A percentile compares a stretch with the other conserved stretches of the same genome.
These are phyloP conservation scores for Drosophila ezoana DNA, from an alignment of 2,888 invertebrate species.

Conservation along the genomic window DNA sequence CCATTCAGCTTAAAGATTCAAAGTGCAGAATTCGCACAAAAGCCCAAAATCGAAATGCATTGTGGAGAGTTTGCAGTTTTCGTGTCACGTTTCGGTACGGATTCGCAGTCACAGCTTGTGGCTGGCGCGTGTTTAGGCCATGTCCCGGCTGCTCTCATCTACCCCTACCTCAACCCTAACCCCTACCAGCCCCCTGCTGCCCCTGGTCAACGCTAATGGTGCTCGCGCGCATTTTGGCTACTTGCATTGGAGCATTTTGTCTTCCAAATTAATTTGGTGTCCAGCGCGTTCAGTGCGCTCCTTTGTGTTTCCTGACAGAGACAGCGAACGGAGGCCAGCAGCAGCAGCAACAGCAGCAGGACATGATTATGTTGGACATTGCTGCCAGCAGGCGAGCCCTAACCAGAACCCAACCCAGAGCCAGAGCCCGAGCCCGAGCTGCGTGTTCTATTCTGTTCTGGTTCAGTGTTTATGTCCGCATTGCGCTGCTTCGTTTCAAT, in stretches of 20 bases:
- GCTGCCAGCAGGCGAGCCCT: constrained; percentile 39
- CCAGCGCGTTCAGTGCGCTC: constrained; percentile 48
- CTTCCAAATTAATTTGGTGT: constrained; percentile 78
- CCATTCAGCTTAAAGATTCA: constrained; percentile 35
- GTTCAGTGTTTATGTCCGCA: constrained; percentile 31
- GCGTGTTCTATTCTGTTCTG: constrained; percentile 4
- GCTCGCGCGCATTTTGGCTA: constrained; percentile 59
- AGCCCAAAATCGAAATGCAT: constrained; percentile 35
- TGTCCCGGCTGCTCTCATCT: constrained; percentile 20
- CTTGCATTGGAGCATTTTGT: constrained; percentile 76
- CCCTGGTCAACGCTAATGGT: constrained; percentile 63
- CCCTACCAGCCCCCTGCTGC: background rate
- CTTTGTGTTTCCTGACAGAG: constrained; percentile 29
- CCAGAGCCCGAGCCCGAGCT: background rate
- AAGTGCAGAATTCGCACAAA: background rate
- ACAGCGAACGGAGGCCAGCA: constrained; percentile 1
- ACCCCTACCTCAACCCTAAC: too few species aligned
- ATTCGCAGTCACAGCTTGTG: constrained; percentile 69
- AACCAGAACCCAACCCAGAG: background rate
- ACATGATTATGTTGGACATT: constrained; percentile 76
- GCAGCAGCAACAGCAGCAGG: constrained; percentile 41
- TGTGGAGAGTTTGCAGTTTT: constrained; percentile 49
- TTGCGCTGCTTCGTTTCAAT: constrained; percentile 69
- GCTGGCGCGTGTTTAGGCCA: constrained; percentile 72
- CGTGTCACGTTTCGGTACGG: constrained; percentile 64